Base-by-base conservation (phyloP, 2,113 vertebrate species). In the Sturnira hondurensis region DNA sequence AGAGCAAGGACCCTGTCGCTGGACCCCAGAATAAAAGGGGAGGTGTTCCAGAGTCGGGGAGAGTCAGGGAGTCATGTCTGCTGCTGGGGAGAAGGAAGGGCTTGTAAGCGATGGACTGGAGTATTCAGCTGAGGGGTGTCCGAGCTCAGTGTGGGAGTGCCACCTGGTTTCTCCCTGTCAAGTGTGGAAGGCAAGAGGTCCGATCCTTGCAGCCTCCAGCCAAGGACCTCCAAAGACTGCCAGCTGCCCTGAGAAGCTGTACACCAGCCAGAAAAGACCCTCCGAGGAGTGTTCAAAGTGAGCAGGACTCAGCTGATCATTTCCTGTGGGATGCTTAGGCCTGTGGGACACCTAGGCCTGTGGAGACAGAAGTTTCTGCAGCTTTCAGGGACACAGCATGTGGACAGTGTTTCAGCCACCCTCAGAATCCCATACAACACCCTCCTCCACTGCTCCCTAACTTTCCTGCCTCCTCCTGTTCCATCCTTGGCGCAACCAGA, bases 251-350 rank as follows among this genome's bases (percentile, higher is more conserved):
- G 12, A 41, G 73, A 19, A 41, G 4, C n/a, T 28, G 7, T 1
- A 1, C 2, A 67, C 7, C 43, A 17, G 33, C 43, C 43, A 28
- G 41, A 14, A 17, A 50, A 31, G 10, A 15, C 12, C 41, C 33
- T 31, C 6, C 7, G 10, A 1, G 4, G 24, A 20, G 4, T 2
- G 43, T 41, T 52, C 74, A 33, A n/a, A 38, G 28, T 19, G 16
- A 20, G 16, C 4, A 3, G 1, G 3, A 9, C 38, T 43, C 13
- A 24, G n/a, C 19, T 56, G n/a, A n/a, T n/a, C n/a, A n/a, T n/a
- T n/a, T n/a, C n/a, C n/a, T n/a, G n/a, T n/a, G n/a, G n/a, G n/a
- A n/a, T n/a, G n/a, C n/a, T n/a, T n/a, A n/a, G n/a, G n/a, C n/a
- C n/a, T n/a, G n/a, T n/a, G n/a, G n/a, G n/a, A n/a, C n/a, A n/a